Percentiles rank a stretch among this genome's conserved stretches.
Evolutionary conservation across 30 jellyfish, hydroid and myxozoan genomes (phyloP).

Genomic region (Aurelia aurita complex sp. Pacific): DNA sequence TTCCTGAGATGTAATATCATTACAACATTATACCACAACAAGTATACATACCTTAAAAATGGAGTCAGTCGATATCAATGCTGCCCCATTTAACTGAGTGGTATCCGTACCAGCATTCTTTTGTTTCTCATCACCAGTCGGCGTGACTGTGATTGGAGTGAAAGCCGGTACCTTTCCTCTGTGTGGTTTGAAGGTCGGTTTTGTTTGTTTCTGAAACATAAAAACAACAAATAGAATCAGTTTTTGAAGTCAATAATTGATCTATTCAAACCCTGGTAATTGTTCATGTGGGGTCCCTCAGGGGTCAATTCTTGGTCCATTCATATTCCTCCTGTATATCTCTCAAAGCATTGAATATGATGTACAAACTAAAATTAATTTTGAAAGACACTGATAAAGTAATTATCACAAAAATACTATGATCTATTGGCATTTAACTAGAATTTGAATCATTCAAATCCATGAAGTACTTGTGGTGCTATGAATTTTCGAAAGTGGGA

Average conservation of each 20-base stretch:
- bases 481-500: too few species aligned
- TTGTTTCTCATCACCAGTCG: conserved; percentile 59
- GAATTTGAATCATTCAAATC: too few species aligned
- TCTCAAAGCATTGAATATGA: too few species aligned
- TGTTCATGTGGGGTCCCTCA: too few species aligned
- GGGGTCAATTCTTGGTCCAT: too few species aligned
- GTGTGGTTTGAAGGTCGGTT: conserved; percentile 34
- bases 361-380: too few species aligned
- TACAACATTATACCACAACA: neutral
- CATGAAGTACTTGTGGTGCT: too few species aligned
- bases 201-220: neutral
- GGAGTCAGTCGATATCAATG: conserved; percentile 38
- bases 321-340: too few species aligned
- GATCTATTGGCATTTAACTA: neutral
- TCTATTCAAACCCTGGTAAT: too few species aligned
- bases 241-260: too few species aligned
- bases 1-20: neutral
- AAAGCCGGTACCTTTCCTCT: conserved; percentile 63
- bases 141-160: conserved; percentile 55
- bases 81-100: conserved; percentile 8
- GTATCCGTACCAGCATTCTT: conserved; percentile 5
- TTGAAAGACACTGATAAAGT: too few species aligned
- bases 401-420: too few species aligned
- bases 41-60: conserved; percentile 6
- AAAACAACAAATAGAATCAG: neutral